Base-by-base conservation (phyloP, 2,113 vertebrate species). In the Aleadryas rufinucha region DNA sequence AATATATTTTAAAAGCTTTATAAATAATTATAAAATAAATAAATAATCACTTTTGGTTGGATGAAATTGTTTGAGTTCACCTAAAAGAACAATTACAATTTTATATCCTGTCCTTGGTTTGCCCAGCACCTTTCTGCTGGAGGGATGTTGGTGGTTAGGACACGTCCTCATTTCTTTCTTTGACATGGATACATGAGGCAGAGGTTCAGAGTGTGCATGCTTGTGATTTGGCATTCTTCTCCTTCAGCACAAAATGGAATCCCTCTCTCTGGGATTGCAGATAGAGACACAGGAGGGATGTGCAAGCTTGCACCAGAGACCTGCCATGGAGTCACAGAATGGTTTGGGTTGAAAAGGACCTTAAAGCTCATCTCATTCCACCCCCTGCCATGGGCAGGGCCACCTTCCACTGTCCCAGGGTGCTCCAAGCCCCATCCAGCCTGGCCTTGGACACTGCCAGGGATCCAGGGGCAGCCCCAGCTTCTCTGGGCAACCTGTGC, bases 371-470 rank as follows among this genome's bases (percentile, higher is more conserved):
- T 44, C 53, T 1, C 5, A 15, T 86, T 44, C 27, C 63, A 0
- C 7, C 12, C 16, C 20, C 30, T 65, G 24, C 24, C 10, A 3
- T 20, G 70, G 54, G 10, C 52, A 86, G 37, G 31, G 26, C 44
- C 61, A 9, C 5, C 17, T 59, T 12, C 31, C 37, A 0, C 61
- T 12, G 0, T 31, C 17, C 65, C 56, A 54, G 56, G n/a, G 0
- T 47, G 49, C 13, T 49, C 59, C 24, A 33, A 28, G 16, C 18
- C 26, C 22, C 0, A 44, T 57, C 44, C 76, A 65, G 0, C 52
- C 60, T n/a, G 28, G 28, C 20, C 9, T 53, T 4, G 87, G 16
- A 2, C 53, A 18, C 19, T 75, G 0, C 39, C 53, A 66, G 60
- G 37, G 37, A 14, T 66, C 26, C 50, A 52, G 78, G 26, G 9